Evolutionary conservation across 2,113 vertebrate genomes (phyloP).

Genomic region (Myiozetetes cayanensis): DNA sequence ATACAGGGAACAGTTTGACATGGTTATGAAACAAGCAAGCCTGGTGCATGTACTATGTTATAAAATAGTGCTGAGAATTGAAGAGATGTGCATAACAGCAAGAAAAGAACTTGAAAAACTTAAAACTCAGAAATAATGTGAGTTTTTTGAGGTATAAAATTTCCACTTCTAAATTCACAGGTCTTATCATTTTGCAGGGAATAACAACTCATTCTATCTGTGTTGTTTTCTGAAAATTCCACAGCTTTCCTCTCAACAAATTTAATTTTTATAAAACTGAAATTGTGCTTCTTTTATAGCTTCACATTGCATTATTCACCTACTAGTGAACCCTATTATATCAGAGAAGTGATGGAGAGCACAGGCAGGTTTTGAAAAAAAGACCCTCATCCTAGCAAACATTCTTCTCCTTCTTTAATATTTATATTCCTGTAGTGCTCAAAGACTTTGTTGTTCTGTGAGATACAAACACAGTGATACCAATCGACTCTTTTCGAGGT

Average conservation of each 20-base stretch:
- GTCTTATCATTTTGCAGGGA: background rate
- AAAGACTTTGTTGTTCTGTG: background rate
- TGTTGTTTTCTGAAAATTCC: background rate
- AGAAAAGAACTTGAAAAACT: background rate
- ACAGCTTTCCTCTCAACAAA: background rate
- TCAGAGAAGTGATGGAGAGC: background rate
- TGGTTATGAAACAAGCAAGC: background rate
- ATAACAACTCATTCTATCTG: background rate
- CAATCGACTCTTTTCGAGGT: background rate
- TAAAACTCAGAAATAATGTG: background rate
- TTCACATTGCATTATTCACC: background rate
- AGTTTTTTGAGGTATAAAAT: background rate
- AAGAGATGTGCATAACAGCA: background rate
- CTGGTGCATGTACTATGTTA: background rate
- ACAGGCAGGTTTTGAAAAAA: background rate
- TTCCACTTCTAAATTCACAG: background rate
- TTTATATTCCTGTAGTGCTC: background rate
- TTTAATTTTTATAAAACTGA: background rate
- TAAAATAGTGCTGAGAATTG: background rate
- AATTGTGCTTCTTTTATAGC: background rate
- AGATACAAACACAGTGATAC: background rate
- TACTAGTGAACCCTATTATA: background rate
- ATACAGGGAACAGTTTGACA: background rate
- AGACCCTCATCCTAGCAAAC: background rate
- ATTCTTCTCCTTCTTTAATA: conserved; percentile 31